Base-by-base conservation (phyloP, 2,888 invertebrate species). In the Drosophila monieri region DNA sequence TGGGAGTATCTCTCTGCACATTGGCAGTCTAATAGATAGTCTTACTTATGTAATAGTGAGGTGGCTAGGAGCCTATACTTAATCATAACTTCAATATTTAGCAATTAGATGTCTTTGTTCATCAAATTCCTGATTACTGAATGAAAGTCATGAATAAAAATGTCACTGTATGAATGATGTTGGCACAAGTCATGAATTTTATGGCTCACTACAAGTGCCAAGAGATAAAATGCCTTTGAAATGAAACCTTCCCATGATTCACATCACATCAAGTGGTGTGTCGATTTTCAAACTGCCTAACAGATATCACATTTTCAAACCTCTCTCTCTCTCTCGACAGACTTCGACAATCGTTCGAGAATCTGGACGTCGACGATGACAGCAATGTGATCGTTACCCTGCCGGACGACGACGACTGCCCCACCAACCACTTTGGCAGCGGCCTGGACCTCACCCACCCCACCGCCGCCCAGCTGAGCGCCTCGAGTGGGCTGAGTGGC, bases 321-420 rank as follows among this genome's bases (percentile, higher is more conserved):
- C 15, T 44, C 4, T 25, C 25, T 15, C 27, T 6, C 12, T 6
- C 21, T 2, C 39, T 4, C 55, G 21, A 3, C 21, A 94, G 95
- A 91, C 91, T 96, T 78, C 93, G 95, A 85, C 95, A 93, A 89
- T 96, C 96, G 69, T 93, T 96, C 92, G 96, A 96, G 91, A 95
- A 96, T 89, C 93, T 95, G 62, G 95, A 95, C 90, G 94, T 94
- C 90, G 80, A 83, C 48, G 80, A 84, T 51, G 95, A 95, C 73
- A 96, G 96, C 0, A 85, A 77, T 46, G 85, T 70, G 62, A 90
- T 96, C 76, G 95, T 97, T 56, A 96, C 96, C 61, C 96, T 95
- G 91, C 97, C 96, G 14, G 96, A 96, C 90, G 94, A 94, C 2
- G 96, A 95, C 77, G 95, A 96, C 21, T 70, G 67, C 54, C 91